A percentile compares a stretch with the other conserved stretches of the same genome.
Evolutionary conservation across 2,797 vertebrate genomes (phyloP).

Genomic region (Cirrhinus molitorella): DNA sequence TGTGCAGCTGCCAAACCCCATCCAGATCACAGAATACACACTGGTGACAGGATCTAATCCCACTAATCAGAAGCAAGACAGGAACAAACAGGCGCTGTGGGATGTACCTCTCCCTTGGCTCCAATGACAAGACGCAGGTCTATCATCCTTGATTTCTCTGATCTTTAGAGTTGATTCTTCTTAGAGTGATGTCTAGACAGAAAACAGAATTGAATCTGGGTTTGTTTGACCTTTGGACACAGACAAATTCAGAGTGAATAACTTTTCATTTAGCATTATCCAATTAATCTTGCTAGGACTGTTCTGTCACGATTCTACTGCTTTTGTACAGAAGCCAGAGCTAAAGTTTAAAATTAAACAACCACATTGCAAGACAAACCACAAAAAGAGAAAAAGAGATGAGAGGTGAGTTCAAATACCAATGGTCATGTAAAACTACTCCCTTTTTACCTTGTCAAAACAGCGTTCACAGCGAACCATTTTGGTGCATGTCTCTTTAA

Average conservation of each 20-base stretch:
- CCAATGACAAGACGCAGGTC: neutral
- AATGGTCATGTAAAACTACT: too few species aligned
- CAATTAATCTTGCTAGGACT: neutral
- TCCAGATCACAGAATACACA: conserved; percentile 27
- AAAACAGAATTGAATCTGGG: neutral
- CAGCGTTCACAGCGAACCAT: too few species aligned
- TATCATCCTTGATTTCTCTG: conserved; percentile 24
- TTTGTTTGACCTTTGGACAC: neutral
- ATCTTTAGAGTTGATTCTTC: neutral
- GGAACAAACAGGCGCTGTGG: conserved; percentile 45
- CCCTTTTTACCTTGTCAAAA: too few species aligned
- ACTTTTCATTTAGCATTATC: neutral
- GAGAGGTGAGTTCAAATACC: neutral
- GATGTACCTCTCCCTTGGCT: neutral
- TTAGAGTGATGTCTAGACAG: conserved; percentile 21
- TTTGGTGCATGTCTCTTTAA: too few species aligned
- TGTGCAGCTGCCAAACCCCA: neutral
- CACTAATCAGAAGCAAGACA: conserved; percentile 37
- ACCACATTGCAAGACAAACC: neutral
- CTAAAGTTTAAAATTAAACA: neutral
- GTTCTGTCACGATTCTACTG: neutral
- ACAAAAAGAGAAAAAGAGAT: neutral
- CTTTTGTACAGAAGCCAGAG: neutral
- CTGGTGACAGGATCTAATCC: conserved; percentile 34
- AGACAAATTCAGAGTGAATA: neutral